phyloP scores from a whole-genome alignment of 1,140 invertebrate species.

The Drosophila hydei region DNA sequence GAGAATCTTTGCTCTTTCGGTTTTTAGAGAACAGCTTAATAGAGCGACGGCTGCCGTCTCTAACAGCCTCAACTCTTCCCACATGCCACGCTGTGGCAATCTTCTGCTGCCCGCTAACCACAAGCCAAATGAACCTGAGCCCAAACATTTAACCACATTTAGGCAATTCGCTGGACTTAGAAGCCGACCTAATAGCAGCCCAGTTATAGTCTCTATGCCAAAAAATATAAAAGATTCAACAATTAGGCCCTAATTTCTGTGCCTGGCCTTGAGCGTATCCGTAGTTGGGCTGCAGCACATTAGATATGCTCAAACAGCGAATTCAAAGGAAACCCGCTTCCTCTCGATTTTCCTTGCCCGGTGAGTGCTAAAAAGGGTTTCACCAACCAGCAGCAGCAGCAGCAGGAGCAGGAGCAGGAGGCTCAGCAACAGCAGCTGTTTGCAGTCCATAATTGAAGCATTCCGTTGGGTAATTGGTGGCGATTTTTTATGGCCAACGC shows the following conservation, averaged over 20 bases:
- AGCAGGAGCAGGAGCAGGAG: constrained; percentile 2
- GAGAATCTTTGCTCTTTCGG: too few species aligned
- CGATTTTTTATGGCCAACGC: constrained; percentile 75
- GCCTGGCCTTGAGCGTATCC: constrained; percentile 44
- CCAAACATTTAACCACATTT: too few species aligned
- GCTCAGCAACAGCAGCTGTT: constrained; percentile 62
- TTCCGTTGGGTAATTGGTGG: constrained; percentile 74
- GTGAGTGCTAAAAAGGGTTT: constrained; percentile 75
- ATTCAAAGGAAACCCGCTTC: constrained; percentile 34
- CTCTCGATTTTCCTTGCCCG: constrained; percentile 11
- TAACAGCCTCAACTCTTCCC: too few species aligned
- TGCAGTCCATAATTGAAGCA: constrained; percentile 77
- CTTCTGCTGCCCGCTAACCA: too few species aligned
- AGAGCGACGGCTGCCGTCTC: too few species aligned
- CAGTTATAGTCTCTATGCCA: constrained; percentile 18
- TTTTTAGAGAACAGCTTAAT: too few species aligned
- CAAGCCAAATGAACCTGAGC: too few species aligned
- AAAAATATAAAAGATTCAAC: constrained; percentile 29
- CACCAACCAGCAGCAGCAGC: constrained; percentile 20
- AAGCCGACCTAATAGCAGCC: neutral
- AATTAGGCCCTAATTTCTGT: constrained; percentile 27
- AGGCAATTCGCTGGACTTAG: neutral
- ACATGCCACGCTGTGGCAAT: too few species aligned
- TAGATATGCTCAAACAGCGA: constrained; percentile 47
- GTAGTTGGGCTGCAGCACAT: constrained; percentile 30